phyloP scores from a whole-genome alignment of 2,797 vertebrate species.

The Pachyuromys duprasi region DNA sequence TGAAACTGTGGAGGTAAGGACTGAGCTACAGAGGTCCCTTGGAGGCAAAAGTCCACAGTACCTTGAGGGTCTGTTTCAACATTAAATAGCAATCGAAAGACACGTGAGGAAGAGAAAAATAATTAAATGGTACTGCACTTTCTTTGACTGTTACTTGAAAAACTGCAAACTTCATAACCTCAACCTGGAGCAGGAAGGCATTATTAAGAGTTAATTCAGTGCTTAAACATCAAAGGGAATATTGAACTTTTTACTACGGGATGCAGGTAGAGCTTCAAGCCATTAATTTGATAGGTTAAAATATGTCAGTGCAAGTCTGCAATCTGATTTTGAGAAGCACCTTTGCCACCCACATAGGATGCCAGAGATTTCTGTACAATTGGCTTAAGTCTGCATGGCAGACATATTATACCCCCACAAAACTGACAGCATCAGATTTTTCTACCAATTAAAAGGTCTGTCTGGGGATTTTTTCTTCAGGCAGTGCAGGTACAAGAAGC shows the following conservation, averaged over 20 bases:
- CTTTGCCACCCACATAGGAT: not conserved
- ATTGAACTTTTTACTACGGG: not conserved
- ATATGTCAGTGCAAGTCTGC: not conserved
- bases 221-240: not conserved
- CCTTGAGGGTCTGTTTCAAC: not conserved
- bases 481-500: not conserved
- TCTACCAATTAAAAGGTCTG: slow-evolving; percentile 4
- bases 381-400: not conserved
- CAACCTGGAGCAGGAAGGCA: not conserved
- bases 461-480: slow-evolving; percentile 2
- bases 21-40: not conserved
- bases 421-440: not conserved
- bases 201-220: not conserved
- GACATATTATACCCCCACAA: not conserved
- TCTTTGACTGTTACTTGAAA: not conserved
- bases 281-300: slow-evolving; percentile 23
- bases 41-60: not conserved
- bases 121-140: not conserved
- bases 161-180: not conserved
- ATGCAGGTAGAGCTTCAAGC: not conserved
- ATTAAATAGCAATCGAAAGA: not conserved
- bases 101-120: accelerated
- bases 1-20: not conserved
- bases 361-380: not conserved
- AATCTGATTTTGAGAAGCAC: slow-evolving; percentile 34